Evolutionary conservation across 2,113 vertebrate species (phyloP), one percentile per base, ranked within the genome.

Genomic region (Poecile atricapillus): DNA sequence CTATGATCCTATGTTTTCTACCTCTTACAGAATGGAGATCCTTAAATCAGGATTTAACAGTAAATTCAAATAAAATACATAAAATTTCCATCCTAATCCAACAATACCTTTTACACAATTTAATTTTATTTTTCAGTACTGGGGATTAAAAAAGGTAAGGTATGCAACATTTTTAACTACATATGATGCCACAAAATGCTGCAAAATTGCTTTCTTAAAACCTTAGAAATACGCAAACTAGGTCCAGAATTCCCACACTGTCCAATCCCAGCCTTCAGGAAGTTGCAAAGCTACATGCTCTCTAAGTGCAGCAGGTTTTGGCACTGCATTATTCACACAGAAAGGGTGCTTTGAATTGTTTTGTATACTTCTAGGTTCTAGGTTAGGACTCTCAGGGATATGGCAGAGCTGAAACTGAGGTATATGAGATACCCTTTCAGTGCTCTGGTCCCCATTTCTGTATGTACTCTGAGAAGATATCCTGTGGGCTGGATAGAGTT

Each of bases 341-440:
- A 81, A 13, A 67, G 14, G 15, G 7, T 60, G 22, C 4, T 76
- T 33, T 76, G 30, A 69, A 71, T 50, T 68, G 43, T 15, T 73
- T 35, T 80, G 39, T 59, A 73, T 21, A 47, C 6, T 47, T 77
- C 22, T 46, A 49, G 16, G 12, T 89, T 18, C 4, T 43, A 55
- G 50, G 1, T 47, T 47, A 43, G 12, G 22, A 5, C 19, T 60
- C 9, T 82, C 41, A 49, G 11, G 6, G 14, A 11, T 46, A 12
- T 7, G 21, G 47, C 21, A 3, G 33, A 62, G 35, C 25, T 47
- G 35, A 60, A 86, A 73, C 4, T 23, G 31, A 1, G 3, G 2
- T 35, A 10, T 37, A 10, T 9, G 3, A 58, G 16, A 33, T 30
- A 50, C 1, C 1, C 0, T 47, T 83, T 41, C 30, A 56, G 16